Evolutionary conservation across 2,888 invertebrate genomes (phyloP), one percentile per base, ranked within the genome.

Genomic region (Brachypalpus laphriformis): DNA sequence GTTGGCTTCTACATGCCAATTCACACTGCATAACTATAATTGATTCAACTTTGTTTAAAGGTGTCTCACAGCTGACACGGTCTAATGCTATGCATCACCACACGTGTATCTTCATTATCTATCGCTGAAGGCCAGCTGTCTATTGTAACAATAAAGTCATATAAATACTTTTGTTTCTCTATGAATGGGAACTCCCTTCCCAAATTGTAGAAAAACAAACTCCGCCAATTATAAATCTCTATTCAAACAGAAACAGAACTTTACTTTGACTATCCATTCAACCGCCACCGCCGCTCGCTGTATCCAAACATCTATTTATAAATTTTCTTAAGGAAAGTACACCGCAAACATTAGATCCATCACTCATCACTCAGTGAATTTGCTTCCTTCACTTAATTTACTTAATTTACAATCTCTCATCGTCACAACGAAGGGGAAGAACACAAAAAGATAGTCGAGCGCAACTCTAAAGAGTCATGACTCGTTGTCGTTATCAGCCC

Each of bases 311-410:
- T 16, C 25, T 74, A 57, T 76, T 57, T 66, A 40, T 59, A 47
- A 9, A 14, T 1, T 45, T 45, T 9, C 7, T 7, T 18, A 45
- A n/a, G 18, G n/a, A 40, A 40, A 14, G 14, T 14, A 14, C n/a
- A n/a, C 16, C 28, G 34, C 59, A 77, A 77, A 77, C 77, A 78
- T 71, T 45, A 45, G 37, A 47, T 31, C 51, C 59, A 20, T 78
- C 82, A 72, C 54, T 77, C 78, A 78, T 72, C 78, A 77, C 59
- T 77, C 51, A 77, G 71, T 45, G 49, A 66, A 68, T 82, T 72
- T 77, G 51, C 66, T 72, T 49, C 66, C 40, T 82, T 68, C 66
- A 72, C 51, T 72, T 82, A 82, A 72, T 82, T 77, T 77, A 77
- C 71, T 65, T 77, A 82, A 77, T 78, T 82, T 72, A 65, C 59